Conservation (phyloP, 2,113 vertebrate genomes). For the Anoplopoma fimbria region DNA sequence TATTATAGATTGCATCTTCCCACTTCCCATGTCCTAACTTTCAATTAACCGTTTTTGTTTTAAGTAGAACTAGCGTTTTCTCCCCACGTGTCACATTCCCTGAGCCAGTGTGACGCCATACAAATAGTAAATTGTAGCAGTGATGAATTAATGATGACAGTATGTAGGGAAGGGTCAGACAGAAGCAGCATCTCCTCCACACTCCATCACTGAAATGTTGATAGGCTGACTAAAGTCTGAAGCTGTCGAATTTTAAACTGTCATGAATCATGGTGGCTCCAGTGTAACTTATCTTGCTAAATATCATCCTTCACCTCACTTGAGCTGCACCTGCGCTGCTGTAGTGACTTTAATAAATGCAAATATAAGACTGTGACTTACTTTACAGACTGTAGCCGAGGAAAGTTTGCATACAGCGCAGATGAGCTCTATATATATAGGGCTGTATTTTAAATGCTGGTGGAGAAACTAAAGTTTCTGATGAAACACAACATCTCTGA, state of each 20-base stretch:
- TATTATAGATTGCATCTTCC: too few relatives aligned
- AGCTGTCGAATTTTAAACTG: slow-evolving; percentile 38
- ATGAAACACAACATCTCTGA: neutral
- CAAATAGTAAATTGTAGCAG: neutral
- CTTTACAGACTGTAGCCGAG: slow-evolving; percentile 7
- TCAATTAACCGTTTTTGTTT: neutral
- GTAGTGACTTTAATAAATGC: slow-evolving; percentile 42
- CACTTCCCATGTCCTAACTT: too few relatives aligned
- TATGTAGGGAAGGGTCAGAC: neutral
- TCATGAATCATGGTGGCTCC: slow-evolving; percentile 27
- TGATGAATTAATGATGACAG: slow-evolving; percentile 14
- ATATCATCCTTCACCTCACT: slow-evolving; percentile 35
- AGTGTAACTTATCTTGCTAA: slow-evolving; percentile 41
- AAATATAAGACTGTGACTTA: slow-evolving; percentile 36
- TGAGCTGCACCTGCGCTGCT: slow-evolving; percentile 28
- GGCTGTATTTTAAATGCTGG: neutral
- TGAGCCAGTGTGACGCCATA: neutral
- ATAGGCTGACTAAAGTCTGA: slow-evolving; percentile 16
- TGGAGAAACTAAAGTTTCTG: neutral
- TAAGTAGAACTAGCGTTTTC: neutral
- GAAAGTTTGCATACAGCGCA: slow-evolving; percentile 11
- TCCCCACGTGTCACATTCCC: neutral
- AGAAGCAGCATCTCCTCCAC: neutral
- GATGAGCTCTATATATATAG: neutral
- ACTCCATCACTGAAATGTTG: slow-evolving; percentile 32